These are phyloP conservation scores for Sthenelais limicola DNA, from an alignment of 2,888 invertebrate species.

Conservation along the genomic window DNA sequence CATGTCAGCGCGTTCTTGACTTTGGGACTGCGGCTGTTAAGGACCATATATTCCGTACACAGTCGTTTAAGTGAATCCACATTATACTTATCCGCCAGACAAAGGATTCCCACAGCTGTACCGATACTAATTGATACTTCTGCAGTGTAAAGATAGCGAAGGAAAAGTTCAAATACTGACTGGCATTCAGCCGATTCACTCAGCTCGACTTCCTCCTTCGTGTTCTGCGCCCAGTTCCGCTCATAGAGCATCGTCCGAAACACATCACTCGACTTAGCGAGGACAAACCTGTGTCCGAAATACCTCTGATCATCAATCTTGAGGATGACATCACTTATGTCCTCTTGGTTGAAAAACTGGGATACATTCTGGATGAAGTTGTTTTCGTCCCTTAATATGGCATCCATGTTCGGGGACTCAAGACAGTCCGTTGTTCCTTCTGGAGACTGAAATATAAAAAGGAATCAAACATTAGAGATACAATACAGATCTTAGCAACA, in stretches of 20 bases:
- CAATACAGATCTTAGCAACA: background rate
- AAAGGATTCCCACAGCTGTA: conserved; percentile 69
- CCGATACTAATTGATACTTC: conserved; percentile 65
- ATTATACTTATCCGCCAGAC: conserved; percentile 72
- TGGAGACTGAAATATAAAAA: conserved; percentile 21
- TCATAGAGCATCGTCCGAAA: conserved; percentile 71
- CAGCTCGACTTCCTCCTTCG: conserved; percentile 62
- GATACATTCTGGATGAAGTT: conserved; percentile 69
- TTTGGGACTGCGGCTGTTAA: conserved; percentile 68
- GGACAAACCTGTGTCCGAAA: conserved; percentile 70
- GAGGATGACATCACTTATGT: conserved; percentile 67
- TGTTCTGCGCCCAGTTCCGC: conserved; percentile 63
- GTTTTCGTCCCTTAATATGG: conserved; percentile 64
- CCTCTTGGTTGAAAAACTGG: conserved; percentile 68
- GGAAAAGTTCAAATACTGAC: conserved; percentile 67
- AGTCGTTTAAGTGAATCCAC: conserved; percentile 68
- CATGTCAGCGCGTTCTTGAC: conserved; percentile 69
- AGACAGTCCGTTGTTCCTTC: conserved; percentile 32
- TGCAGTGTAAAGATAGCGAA: conserved; percentile 71
- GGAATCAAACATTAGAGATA: background rate
- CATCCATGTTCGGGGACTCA: conserved; percentile 42
- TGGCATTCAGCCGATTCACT: conserved; percentile 69
- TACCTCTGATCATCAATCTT: conserved; percentile 61
- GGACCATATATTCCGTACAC: conserved; percentile 69
- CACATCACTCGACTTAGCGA: conserved; percentile 72